Conservation (phyloP, 1,140 invertebrate genomes). For the Habropoda laboriosa region DNA sequence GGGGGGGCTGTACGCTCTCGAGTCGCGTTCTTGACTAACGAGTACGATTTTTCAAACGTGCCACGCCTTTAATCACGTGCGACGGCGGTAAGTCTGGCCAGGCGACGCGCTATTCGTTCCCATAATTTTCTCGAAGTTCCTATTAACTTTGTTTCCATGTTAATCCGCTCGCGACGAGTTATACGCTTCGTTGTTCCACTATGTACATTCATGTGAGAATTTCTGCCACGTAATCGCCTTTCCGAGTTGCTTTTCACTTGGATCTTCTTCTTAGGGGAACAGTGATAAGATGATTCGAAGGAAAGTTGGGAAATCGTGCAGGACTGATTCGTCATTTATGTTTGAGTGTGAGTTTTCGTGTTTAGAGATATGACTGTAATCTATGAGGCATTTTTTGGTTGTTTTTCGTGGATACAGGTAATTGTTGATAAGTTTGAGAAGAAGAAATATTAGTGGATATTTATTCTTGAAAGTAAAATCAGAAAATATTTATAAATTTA, state of each 20-base stretch:
- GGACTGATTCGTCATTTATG: too few relatives aligned
- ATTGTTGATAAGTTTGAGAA: too few relatives aligned
- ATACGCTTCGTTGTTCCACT: background rate
- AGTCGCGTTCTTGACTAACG: constrained; percentile 11
- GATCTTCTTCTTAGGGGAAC: constrained; percentile 1
- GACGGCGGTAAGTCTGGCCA: background rate
- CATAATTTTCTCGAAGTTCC: constrained; percentile 39
- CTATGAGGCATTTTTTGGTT: too few relatives aligned
- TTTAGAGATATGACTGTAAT: too few relatives aligned
- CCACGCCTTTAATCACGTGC: constrained; percentile 23
- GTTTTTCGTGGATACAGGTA: too few relatives aligned
- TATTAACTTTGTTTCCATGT: constrained; percentile 33
- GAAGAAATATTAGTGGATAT: too few relatives aligned
- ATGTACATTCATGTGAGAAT: background rate
- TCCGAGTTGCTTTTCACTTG: constrained; percentile 17
- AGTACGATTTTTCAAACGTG: constrained; percentile 42
- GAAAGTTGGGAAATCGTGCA: too few relatives aligned
- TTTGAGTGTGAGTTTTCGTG: too few relatives aligned
- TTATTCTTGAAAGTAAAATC: too few relatives aligned
- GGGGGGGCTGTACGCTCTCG: background rate
- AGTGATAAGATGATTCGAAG: background rate
- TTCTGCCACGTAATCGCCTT: constrained; percentile 30
- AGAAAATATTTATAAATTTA: too few relatives aligned
- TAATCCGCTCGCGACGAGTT: constrained; percentile 35
- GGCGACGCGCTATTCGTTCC: background rate